These are phyloP conservation scores for Heliocidaris tuberculata DNA, from an alignment of 35 echinoderm and acorn worm species.

Conservation along the genomic window DNA sequence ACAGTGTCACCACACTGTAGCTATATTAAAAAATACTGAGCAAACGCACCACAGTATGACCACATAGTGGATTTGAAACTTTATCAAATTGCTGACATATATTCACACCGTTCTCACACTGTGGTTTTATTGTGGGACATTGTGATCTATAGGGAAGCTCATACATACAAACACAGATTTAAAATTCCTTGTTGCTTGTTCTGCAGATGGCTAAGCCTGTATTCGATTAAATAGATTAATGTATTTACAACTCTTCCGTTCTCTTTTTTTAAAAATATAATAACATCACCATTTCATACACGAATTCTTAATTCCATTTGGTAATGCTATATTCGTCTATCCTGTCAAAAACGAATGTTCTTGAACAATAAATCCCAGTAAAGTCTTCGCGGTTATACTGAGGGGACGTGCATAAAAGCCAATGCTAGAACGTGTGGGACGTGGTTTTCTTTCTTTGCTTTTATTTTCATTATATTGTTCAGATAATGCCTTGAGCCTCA, in stretches of 20 bases:
- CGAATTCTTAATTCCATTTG: background rate
- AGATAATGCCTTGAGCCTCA: background rate
- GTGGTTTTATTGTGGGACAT: background rate
- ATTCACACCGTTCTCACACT: background rate
- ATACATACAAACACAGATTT: background rate
- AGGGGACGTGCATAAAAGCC: background rate
- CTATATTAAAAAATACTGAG: background rate
- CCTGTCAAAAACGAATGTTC: background rate
- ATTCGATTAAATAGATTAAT: background rate
- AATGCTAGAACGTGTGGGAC: background rate
- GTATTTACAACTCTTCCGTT: background rate
- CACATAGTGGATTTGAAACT: background rate
- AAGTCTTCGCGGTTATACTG: background rate
- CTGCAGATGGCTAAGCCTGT: background rate
- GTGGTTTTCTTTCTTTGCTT: background rate
- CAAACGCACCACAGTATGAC: background rate
- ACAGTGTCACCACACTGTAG: background rate
- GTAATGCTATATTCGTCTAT: background rate
- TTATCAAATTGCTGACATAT: background rate
- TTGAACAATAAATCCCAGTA: background rate
- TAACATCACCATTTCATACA: background rate
- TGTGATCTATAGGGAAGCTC: background rate
- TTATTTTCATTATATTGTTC: background rate
- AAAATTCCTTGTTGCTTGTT: background rate
- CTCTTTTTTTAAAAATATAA: background rate